phyloP scores from a whole-genome alignment of 2,888 invertebrate species.

The Deilephila porcellus region DNA sequence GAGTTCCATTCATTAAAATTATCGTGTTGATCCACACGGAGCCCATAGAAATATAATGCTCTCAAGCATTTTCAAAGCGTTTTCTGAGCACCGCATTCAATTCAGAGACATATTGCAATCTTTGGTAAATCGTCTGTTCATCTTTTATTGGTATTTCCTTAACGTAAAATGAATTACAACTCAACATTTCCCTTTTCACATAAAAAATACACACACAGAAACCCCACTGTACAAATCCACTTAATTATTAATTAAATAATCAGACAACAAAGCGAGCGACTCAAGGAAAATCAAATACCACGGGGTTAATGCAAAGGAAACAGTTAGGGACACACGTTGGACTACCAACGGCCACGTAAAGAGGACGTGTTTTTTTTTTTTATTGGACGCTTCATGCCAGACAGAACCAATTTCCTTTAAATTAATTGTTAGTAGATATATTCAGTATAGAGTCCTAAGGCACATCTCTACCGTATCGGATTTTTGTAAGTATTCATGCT shows the following conservation, averaged over 20 bases:
- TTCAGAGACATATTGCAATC: too few species aligned
- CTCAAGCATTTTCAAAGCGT: too few species aligned
- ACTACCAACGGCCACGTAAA: constrained; percentile 14
- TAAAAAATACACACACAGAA: not conserved
- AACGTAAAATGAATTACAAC: too few species aligned
- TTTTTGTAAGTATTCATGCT: too few species aligned
- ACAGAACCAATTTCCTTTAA: not conserved
- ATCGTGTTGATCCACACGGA: too few species aligned
- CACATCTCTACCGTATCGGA: too few species aligned
- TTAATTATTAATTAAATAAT: constrained; percentile 28
- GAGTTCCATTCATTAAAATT: too few species aligned
- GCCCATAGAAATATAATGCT: too few species aligned
- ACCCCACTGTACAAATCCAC: not conserved
- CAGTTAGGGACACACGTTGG: constrained; percentile 14
- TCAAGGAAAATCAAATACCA: constrained; percentile 19
- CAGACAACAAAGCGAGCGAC: constrained; percentile 4
- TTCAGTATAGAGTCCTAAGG: not conserved
- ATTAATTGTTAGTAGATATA: not conserved
- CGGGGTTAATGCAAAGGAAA: constrained; percentile 31
- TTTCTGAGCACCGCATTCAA: too few species aligned
- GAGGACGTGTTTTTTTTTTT: constrained; percentile 4
- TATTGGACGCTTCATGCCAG: constrained; percentile 11
- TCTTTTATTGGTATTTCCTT: not conserved
- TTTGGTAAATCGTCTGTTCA: not conserved
- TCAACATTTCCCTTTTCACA: too few species aligned